Evolutionary conservation across 2,797 vertebrate genomes (phyloP).

Genomic region (Acipenser oxyrinchus): DNA sequence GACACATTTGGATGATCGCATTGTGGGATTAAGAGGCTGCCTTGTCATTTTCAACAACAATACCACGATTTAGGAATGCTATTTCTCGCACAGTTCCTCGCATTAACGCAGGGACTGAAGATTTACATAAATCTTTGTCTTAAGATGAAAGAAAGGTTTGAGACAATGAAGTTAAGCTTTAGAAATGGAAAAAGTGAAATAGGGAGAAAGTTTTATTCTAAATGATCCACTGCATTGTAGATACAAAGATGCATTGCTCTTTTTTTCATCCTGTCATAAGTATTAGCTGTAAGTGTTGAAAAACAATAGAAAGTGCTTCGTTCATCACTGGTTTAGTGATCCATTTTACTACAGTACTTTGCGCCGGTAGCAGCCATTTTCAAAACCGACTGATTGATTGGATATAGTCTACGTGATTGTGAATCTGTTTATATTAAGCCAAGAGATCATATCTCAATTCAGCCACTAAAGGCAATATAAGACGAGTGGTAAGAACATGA

Average conservation of each 20-base stretch:
- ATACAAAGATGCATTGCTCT: conserved; percentile 40
- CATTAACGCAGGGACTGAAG: conserved; percentile 64
- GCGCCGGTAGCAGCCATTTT: conserved; percentile 54
- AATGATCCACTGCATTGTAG: conserved; percentile 52
- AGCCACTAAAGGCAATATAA: conserved; percentile 45
- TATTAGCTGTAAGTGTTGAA: conserved; percentile 20
- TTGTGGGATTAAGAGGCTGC: conserved; percentile 72
- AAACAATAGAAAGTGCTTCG: conserved; percentile 34
- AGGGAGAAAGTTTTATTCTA: conserved; percentile 41
- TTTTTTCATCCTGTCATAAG: conserved; percentile 30
- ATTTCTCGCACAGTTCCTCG: conserved; percentile 64
- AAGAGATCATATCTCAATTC: conserved; percentile 42
- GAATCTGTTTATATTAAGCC: conserved; percentile 54
- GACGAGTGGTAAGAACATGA: conserved; percentile 20
- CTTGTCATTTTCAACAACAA: conserved; percentile 78
- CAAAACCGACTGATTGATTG: conserved; percentile 57
- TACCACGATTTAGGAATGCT: conserved; percentile 67
- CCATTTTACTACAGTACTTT: conserved; percentile 34
- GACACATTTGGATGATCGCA: conserved; percentile 71
- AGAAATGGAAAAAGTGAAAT: conserved; percentile 43
- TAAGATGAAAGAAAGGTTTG: conserved; percentile 68
- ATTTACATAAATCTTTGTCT: conserved; percentile 82
- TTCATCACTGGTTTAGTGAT: conserved; percentile 42
- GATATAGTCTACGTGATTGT: conserved; percentile 54
- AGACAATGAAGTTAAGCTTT: conserved; percentile 75